Conservation (phyloP, 2,888 invertebrate genomes). For the Perithous albicinctus region DNA sequence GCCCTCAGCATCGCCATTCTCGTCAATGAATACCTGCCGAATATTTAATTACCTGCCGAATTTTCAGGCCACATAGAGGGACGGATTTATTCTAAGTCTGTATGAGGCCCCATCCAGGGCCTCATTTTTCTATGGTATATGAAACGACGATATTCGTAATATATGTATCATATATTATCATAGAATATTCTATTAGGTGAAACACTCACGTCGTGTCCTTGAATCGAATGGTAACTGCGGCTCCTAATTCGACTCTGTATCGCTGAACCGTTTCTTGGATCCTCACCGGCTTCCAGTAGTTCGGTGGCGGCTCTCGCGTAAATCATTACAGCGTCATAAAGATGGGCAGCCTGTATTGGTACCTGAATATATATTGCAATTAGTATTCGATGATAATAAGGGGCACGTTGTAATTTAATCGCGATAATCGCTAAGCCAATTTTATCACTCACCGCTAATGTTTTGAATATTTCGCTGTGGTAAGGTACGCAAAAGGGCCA, state of each 20-base stretch:
- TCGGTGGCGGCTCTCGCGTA: constrained; percentile 94
- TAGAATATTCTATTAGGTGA: no score
- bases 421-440: no score
- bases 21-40: constrained; percentile 92
- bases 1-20: constrained; percentile 95
- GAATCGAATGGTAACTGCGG: constrained; percentile 91
- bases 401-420: neutral
- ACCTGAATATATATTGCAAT: constrained; percentile 86
- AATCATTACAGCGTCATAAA: constrained; percentile 94
- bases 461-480: constrained; percentile 90
- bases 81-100: no score
- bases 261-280: constrained; percentile 91
- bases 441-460: constrained; percentile 87
- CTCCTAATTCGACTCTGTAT: constrained; percentile 92
- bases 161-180: no score
- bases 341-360: constrained; percentile 92
- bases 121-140: no score
- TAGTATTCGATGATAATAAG: neutral
- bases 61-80: no score
- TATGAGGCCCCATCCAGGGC: no score
- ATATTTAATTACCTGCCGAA: no score
- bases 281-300: constrained; percentile 88
- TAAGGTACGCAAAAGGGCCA: constrained; percentile 93
- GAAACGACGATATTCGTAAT: no score
- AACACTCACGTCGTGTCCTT: constrained; percentile 92